Evolutionary conservation across 2,888 invertebrate genomes (phyloP).

Genomic region (Cephonodes hylas): DNA sequence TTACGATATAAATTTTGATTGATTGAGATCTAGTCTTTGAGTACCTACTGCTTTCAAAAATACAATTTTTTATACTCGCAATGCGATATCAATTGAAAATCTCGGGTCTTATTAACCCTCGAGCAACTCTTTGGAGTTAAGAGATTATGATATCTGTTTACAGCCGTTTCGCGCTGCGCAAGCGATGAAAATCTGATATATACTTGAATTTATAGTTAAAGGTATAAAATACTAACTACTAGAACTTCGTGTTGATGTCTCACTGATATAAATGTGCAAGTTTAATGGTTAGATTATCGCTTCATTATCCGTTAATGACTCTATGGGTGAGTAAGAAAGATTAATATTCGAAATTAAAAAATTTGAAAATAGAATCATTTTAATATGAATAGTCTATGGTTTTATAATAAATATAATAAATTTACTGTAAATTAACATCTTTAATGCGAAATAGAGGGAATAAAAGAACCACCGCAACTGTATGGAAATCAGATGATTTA

Average conservation of each 20-base stretch:
- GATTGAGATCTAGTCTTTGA: constrained; percentile 15
- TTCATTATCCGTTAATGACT: neutral
- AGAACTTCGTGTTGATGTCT: neutral
- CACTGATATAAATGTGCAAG: neutral
- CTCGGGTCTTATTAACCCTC: neutral
- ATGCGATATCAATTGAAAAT: constrained; percentile 7
- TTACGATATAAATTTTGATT: constrained; percentile 5
- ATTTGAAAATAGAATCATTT: neutral
- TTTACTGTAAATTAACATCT: neutral
- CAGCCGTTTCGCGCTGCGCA: neutral
- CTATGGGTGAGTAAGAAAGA: neutral
- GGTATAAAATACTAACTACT: neutral
- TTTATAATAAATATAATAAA: neutral
- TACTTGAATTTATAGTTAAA: neutral
- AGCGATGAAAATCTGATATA: constrained; percentile 7
- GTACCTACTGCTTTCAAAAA: constrained; percentile 24
- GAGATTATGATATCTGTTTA: constrained; percentile 10
- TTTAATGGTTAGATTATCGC: neutral
- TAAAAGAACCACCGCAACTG: neutral
- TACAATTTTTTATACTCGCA: constrained; percentile 19
- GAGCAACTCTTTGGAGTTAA: neutral
- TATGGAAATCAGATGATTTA: neutral
- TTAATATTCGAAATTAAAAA: no score
- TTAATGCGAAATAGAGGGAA: neutral
- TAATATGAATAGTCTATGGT: neutral